Base-by-base conservation (phyloP, 35 echinoderm and acorn worm species). In the Ophiothrix spiculata region DNA sequence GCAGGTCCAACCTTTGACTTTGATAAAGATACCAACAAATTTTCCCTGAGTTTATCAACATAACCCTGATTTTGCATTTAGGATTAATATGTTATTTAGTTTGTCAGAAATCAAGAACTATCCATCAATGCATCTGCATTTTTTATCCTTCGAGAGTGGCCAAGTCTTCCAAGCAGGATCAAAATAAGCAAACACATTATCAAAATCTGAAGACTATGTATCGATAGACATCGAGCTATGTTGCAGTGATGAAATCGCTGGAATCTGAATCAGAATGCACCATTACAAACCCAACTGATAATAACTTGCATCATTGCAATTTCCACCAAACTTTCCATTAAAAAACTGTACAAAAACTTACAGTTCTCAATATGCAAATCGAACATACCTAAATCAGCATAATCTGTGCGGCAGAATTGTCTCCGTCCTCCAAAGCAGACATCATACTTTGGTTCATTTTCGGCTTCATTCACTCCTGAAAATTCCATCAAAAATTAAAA, bases 371-470 rank as follows among this genome's bases (percentile, higher is more conserved):
- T n/a, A n/a, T n/a, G 14, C 76, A 36, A 16, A 33, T n/a, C 40
- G 32, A 1, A 33, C 81, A 64, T 64, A 84, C 81, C 81, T 35
- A 84, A 60, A 37, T 84, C 81, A 35, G 54, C 81, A 84, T 84
- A 84, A 63, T 84, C 37, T 37, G 81, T 14, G 15, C 37, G 54
- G 23, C 81, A 84, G 33, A 84, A 84, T 1, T 84, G 81, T 35
- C 81, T 54, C 0, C 81, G 81, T 19, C 81, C 81, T 64, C 81
- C 81, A 13, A 84, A 84, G 56, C 81, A 84, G 29, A 84, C 63
- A 64, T 84, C 81, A 84, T 64, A 84, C 32, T 33, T 32, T 33
- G 81, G 81, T 38, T 84, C 81, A 74, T 36, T 23, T 1, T 32
- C 14, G 39, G 63, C 81, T 23, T 64, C 34, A 36, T 84, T 84